Evolutionary conservation across 2,888 invertebrate genomes (phyloP).

Genomic region (Dorcus hopei): DNA sequence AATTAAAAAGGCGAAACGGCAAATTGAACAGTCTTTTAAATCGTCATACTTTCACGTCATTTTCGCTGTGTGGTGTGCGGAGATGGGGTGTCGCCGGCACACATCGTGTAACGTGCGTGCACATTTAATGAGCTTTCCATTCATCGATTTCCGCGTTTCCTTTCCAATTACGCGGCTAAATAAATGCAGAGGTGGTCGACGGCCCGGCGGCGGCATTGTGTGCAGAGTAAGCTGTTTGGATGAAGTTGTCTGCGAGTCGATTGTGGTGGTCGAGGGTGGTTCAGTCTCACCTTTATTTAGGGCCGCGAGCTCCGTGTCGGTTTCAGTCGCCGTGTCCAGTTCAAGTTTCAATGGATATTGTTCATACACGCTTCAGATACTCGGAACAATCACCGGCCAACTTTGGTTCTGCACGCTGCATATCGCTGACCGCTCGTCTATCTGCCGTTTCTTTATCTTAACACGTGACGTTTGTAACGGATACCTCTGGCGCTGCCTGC

Average conservation of each 20-base stretch:
- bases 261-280: background rate
- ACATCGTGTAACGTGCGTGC: slow-evolving; percentile 16
- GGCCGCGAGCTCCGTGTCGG: slow-evolving; percentile 4
- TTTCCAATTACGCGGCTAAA: background rate
- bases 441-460: slow-evolving; percentile 36
- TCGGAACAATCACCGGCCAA: slow-evolving; percentile 38
- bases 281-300: slow-evolving; percentile 3
- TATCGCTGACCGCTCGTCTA: slow-evolving; percentile 37
- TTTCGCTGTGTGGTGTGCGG: background rate
- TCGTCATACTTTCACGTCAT: background rate
- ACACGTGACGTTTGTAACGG: slow-evolving; percentile 33
- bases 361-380: slow-evolving; percentile 42
- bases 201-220: no score
- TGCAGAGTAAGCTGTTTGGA: background rate
- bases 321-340: slow-evolving; percentile 31
- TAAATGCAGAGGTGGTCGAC: no score
- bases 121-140: slow-evolving; percentile 14
- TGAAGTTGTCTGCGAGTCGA: background rate
- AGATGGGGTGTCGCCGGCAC: slow-evolving; percentile 5
- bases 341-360: slow-evolving; percentile 39
- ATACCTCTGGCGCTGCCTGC: slow-evolving; percentile 13
- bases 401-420: slow-evolving; percentile 41
- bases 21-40: slow-evolving; percentile 12
- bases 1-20: slow-evolving; percentile 13
- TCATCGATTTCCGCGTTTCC: background rate